Base-by-base conservation (phyloP, 2,797 vertebrate genomes). In the Callimico goeldii region DNA sequence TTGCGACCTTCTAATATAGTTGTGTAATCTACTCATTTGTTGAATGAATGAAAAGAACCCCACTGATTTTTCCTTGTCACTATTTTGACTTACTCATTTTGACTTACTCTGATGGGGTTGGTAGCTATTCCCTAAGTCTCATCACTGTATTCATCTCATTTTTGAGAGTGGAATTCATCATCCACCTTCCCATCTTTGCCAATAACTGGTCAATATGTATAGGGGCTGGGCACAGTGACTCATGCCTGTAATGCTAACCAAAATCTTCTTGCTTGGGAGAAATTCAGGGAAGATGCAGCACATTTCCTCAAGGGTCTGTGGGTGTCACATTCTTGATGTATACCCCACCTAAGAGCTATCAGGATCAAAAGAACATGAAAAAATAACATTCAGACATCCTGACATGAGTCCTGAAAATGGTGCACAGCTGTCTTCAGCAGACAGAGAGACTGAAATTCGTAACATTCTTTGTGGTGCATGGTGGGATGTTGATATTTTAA, bases 261-360 rank as follows among this genome's bases (percentile, higher is more conserved):
- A 70, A 67, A 8, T 70, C 55, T 58, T 36, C 39, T 41, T 24
- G n/a, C 20, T 7, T 4, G 7, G 36, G 46, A 24, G 12, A 50
- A 39, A 70, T 39, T 50, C 28, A 24, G 26, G 39, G 4, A 46
- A 57, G 20, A 28, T 0, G 17, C 4, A 28, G 4, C 33, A 6
- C 1, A 0, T 52, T 52, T 39, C 10, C 58, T 61, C 12, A 9
- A 4, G 0, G 1, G 7, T 81, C 15, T 61, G 2, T 22, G 4
- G 20, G 58, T 3, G 3, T 88, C 50, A 82, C 19, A 2, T 13
- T 30, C 22, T n/a, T 24, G 55, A 43, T 50, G 57, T 67, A 19
- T 30, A 19, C 3, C 3, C 39, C 75, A 0, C 0, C 17, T 48
- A 17, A 46, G 50, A 87, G 11, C 57, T 41, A 4, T 2, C 50